These are phyloP conservation scores for Drosophila pectinifera DNA, from an alignment of 1,140 invertebrate genomes.

Conservation along the genomic window DNA sequence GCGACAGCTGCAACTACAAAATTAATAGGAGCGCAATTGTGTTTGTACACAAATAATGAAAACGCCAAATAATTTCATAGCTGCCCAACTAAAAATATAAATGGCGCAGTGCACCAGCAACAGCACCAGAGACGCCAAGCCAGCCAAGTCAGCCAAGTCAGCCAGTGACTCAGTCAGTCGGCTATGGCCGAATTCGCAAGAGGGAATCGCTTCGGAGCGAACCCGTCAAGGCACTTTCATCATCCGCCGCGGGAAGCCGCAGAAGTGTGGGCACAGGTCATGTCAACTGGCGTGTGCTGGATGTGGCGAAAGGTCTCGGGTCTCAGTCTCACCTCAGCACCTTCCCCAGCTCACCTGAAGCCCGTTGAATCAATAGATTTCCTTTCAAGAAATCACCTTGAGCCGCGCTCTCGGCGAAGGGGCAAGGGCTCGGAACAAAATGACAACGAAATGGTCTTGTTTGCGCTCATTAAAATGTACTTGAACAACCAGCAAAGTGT, in stretches of 20 bases:
- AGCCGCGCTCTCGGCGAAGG: constrained; percentile 8
- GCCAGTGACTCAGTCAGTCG: constrained; percentile 30
- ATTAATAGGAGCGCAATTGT: constrained; percentile 67
- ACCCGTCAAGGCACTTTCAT: constrained; percentile 33
- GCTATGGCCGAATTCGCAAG: constrained; percentile 18
- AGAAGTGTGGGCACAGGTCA: constrained; percentile 62
- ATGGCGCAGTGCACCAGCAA: constrained; percentile 46
- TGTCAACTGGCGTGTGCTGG: constrained; percentile 20
- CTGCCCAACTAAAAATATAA: constrained; percentile 68
- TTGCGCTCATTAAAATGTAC: constrained; percentile 63
- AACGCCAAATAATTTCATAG: constrained; percentile 55
- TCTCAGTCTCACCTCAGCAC: constrained; percentile 4
- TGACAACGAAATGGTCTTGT: constrained; percentile 62
- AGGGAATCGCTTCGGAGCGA: constrained; percentile 10
- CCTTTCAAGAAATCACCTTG: constrained; percentile 60
- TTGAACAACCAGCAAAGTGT: constrained; percentile 43
- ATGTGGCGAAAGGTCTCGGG: constrained; percentile 9
- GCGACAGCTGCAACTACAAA: constrained; percentile 68
- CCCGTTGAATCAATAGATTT: constrained; percentile 68
- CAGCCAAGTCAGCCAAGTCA: too few species aligned
- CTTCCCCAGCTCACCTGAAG: too few species aligned
- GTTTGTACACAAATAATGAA: constrained; percentile 31
- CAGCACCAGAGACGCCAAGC: too few species aligned
- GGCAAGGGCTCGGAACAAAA: constrained; percentile 38
- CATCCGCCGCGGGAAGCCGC: constrained; percentile 51